Percentiles rank a stretch among this genome's conserved stretches.
Evolutionary conservation across 2,888 invertebrate genomes (phyloP).

Genomic region (Phaedon cochleariae): DNA sequence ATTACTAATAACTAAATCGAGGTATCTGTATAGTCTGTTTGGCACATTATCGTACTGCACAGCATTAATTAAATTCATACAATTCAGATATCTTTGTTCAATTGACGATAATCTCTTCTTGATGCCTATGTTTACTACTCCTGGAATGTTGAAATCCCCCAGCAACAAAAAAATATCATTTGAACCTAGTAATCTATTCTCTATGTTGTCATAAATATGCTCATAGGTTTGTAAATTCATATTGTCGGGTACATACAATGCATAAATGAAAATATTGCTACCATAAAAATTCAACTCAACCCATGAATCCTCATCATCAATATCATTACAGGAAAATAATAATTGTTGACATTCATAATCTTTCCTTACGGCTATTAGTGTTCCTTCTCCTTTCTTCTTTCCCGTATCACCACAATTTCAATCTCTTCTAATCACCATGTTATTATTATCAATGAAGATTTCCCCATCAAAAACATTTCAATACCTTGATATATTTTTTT

Average conservation of each 20-base stretch:
- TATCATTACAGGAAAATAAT: constrained; percentile 7
- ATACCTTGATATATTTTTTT: too few relatives aligned
- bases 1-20: constrained; percentile 10
- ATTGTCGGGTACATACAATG: background rate
- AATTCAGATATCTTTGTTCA: constrained; percentile 5
- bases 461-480: too few relatives aligned
- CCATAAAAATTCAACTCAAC: background rate
- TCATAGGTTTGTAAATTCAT: background rate
- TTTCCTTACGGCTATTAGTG: background rate
- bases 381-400: constrained; percentile 8
- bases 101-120: background rate
- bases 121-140: background rate
- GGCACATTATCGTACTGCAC: constrained; percentile 2
- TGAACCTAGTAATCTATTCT: constrained; percentile 1
- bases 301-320: background rate
- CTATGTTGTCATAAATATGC: background rate
- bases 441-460: background rate
- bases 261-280: background rate
- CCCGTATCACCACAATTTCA: background rate
- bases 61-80: constrained; percentile 11
- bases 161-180: background rate
- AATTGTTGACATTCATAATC: constrained; percentile 8
- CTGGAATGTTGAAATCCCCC: constrained; percentile 2
- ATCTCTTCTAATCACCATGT: background rate
- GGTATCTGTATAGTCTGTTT: background rate